Percentiles rank a stretch among this genome's conserved stretches.
Conservation (phyloP, 2,113 vertebrate genomes). For the Erythrolamprus reginae region DNA sequence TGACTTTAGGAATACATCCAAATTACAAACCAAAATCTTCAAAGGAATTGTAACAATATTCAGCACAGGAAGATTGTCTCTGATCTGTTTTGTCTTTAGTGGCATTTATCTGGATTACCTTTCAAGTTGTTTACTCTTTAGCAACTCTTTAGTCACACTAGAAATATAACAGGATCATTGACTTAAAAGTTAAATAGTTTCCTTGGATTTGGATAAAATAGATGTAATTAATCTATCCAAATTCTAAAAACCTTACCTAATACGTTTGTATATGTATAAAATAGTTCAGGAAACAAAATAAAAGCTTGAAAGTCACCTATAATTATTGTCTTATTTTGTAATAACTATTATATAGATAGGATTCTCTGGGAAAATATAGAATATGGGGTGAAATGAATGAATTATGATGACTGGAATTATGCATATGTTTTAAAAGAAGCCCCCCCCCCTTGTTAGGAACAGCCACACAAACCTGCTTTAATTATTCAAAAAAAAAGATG, state of each 20-base stretch:
- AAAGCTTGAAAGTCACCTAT: neutral
- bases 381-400: neutral
- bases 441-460: neutral
- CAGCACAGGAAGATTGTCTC: neutral
- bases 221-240: neutral
- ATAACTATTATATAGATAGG: neutral
- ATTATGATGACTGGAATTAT: neutral
- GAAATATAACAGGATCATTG: neutral
- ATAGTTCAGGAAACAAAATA: neutral
- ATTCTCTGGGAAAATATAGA: neutral
- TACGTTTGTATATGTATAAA: neutral
- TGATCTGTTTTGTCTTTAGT: neutral
- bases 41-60: neutral
- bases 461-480: neutral
- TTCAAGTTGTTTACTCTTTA: neutral
- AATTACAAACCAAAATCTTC: neutral
- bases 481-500: neutral
- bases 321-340: neutral
- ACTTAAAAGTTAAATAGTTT: neutral
- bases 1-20: neutral
- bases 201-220: neutral
- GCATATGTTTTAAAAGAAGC: neutral
- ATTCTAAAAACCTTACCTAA: neutral
- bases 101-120: neutral
- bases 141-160: neutral